These are phyloP conservation scores for Meles meles DNA, from an alignment of 2,113 vertebrate genomes.

Conservation along the genomic window DNA sequence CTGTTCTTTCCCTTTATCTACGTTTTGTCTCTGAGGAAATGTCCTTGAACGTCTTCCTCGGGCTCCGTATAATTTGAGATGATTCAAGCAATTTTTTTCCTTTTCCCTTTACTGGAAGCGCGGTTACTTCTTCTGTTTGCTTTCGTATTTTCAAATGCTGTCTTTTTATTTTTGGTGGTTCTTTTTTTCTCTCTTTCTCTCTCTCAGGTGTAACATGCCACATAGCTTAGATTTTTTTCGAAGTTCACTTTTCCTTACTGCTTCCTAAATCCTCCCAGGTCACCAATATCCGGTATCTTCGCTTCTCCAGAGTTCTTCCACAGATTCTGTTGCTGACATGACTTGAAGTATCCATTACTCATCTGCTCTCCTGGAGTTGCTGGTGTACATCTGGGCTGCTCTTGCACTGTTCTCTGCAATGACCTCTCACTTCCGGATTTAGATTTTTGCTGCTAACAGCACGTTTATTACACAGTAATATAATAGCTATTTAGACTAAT, in stretches of 20 bases:
- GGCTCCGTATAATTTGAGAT: constrained; percentile 54
- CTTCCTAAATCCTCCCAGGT: constrained; percentile 78
- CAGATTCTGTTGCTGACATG: constrained; percentile 76
- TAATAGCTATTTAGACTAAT: constrained; percentile 56
- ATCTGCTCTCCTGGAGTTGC: constrained; percentile 71
- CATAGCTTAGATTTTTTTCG: constrained; percentile 70
- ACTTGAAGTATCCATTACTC: constrained; percentile 73
- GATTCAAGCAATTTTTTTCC: constrained; percentile 27
- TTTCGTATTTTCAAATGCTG: constrained; percentile 56
- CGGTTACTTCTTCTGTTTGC: constrained; percentile 50
- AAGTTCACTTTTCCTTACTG: constrained; percentile 74
- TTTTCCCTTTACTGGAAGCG: constrained; percentile 38
- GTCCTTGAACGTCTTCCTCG: constrained; percentile 40
- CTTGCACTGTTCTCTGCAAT: constrained; percentile 74
- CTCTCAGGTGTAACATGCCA: constrained; percentile 62
- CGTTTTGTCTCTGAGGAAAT: constrained; percentile 65
- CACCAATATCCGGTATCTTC: constrained; percentile 75
- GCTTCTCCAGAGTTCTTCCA: constrained; percentile 76
- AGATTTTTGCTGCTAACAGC: constrained; percentile 66
- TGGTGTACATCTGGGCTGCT: constrained; percentile 71
- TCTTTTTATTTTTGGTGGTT: constrained; percentile 53
- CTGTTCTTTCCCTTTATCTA: constrained; percentile 42
- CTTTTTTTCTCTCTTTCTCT: neutral
- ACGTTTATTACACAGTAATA: constrained; percentile 62
- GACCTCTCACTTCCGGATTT: constrained; percentile 70